phyloP scores from a whole-genome alignment of 2,797 vertebrate species.

The Botia kubotai region DNA sequence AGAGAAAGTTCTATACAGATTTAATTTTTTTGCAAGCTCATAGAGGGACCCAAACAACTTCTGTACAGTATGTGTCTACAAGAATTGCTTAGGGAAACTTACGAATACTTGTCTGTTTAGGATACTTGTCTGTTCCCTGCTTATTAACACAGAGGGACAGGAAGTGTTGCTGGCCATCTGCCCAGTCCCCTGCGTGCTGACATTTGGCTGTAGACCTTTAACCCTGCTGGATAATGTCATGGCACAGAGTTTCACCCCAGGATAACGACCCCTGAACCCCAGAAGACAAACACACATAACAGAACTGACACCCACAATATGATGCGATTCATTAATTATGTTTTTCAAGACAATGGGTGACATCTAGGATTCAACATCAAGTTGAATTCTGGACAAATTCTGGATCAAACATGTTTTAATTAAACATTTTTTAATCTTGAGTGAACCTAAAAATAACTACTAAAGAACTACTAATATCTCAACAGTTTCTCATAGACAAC shows the following conservation, averaged over 20 bases:
- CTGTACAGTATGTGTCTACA: not conserved
- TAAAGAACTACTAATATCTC: too few species aligned
- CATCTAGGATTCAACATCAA: constrained; percentile 1
- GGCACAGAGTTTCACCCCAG: constrained; percentile 63
- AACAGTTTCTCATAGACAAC: not conserved
- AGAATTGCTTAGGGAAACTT: not conserved
- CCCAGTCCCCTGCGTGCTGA: constrained; percentile 60
- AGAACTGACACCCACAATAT: constrained; percentile 48
- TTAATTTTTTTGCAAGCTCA: not conserved
- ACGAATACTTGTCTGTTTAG: constrained; percentile 45
- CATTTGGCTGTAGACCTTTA: constrained; percentile 75
- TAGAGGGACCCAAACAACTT: not conserved
- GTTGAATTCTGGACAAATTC: not conserved
- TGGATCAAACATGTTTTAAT: too few species aligned
- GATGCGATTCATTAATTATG: constrained; percentile 54
- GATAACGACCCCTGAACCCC: constrained; percentile 43
- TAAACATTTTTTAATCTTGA: too few species aligned
- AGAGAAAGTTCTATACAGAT: not conserved
- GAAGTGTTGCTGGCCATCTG: constrained; percentile 74
- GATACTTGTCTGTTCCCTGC: not conserved
- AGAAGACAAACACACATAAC: constrained; percentile 6
- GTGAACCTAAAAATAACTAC: not conserved
- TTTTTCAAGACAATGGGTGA: constrained; percentile 6
- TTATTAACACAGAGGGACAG: constrained; percentile 30
- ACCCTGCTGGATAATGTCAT: constrained; percentile 73